Base-by-base conservation (phyloP, 2,888 invertebrate genomes). In the Chrysodeixis includens region DNA sequence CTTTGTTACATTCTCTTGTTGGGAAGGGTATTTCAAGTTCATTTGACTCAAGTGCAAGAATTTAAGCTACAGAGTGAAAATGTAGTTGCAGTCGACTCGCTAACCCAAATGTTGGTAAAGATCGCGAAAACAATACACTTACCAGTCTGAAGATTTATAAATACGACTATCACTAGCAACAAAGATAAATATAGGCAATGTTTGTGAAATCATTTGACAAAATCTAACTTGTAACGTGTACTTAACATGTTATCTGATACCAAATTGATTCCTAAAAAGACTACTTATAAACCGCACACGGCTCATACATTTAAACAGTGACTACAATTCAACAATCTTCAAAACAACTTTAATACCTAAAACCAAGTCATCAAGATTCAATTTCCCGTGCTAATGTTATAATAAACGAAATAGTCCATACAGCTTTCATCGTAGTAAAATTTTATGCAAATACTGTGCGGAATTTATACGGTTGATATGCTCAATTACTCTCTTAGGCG, bases 381-480 rank as follows among this genome's bases (percentile, higher is more conserved):
- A 9, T 74, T 78, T 83, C 54, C 68, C 30, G 9, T 65, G 65
- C 56, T 30, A 55, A 67, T 58, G 52, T 65, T 71, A 64, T 69
- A 71, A 66, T 73, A 65, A 72, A 65, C 52, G 71, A 65, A 79
- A 78, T 76, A 76, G 72, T 66, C 74, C 59, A 76, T 81, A 79
- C 66, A 76, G 79, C 75, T 82, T 84, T 83, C 71, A 74, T 70
- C 76, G 80, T 78, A 82, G 83, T 86, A 84, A 87, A 88, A 90
- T 86, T 85, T 86, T 87, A 89, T 87, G 85, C 81, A 87, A 90
- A 90, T 86, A 85, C 81, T 76, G 70, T 72, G 76, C 75, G 72
- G 74, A 87, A 88, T 89, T 87, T 88, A 88, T 86, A 79, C 84
- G 76, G 82, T 83, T 87, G 85, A 87, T 87, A 86, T 85, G 85